A percentile compares a stretch with the other conserved stretches of the same genome.
Conservation (phyloP, 1,140 invertebrate genomes). For the Amyelois transitella region DNA sequence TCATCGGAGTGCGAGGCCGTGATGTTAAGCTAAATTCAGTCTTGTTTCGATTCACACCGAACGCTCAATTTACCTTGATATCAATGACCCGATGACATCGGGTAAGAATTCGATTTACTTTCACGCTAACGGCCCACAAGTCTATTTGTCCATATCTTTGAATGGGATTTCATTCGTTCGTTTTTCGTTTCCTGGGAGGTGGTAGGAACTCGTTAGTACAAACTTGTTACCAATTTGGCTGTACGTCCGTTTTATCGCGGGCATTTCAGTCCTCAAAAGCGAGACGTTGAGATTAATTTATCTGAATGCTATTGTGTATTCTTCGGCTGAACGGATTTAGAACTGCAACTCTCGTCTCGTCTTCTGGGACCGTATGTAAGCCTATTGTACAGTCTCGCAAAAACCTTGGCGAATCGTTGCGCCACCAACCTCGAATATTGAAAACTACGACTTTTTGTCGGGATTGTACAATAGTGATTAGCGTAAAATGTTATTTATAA, state of each 20-base stretch:
- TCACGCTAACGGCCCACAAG: not conserved
- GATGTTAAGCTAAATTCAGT: no score
- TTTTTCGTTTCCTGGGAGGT: constrained; percentile 29
- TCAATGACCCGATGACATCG: not conserved
- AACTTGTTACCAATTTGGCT: constrained; percentile 65
- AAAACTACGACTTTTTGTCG: not conserved
- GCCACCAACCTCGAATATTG: not conserved
- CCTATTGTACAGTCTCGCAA: not conserved
- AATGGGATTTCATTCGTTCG: not conserved
- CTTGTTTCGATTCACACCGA: no score
- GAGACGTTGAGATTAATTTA: not conserved
- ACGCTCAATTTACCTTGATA: no score
- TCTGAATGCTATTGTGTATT: not conserved
- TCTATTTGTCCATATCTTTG: not conserved
- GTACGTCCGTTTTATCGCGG: constrained; percentile 30
- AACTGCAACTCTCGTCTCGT: not conserved
- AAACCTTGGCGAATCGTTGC: not conserved
- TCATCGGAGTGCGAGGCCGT: no score
- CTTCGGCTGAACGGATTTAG: not conserved
- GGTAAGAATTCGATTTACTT: not conserved
- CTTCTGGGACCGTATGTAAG: not conserved
- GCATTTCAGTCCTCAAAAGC: constrained; percentile 39
- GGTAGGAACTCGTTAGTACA: constrained; percentile 58
- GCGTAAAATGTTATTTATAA: constrained; percentile 16
- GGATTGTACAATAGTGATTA: not conserved